Evolutionary conservation across 1,140 invertebrate species (phyloP), one percentile per base, ranked within the genome.

Genomic region (Pteromalus puparum): DNA sequence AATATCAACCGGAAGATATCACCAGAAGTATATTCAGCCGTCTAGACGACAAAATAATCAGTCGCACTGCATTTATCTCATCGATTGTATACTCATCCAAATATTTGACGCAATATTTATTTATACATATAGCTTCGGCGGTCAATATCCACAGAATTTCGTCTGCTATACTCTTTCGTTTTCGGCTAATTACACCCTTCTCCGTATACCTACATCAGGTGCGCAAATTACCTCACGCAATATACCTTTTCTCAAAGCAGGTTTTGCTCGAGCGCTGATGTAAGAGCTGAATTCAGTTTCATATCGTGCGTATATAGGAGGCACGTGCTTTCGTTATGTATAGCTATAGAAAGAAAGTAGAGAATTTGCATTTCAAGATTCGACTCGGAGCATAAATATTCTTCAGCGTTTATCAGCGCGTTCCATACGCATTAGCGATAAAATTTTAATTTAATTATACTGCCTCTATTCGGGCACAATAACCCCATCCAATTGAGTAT

Each of bases 241-340:
- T n/a, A n/a, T n/a, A 61, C 15, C 53, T 61, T 61, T 18, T 21
- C 28, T 73, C 15, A 38, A 65, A 72, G 30, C 81, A 75, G 72
- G 81, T 75, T 82, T 82, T 34, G 30, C 80, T 26, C 18, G 78
- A 12, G 34, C 68, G 81, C 74, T 83, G 73, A 76, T 83, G 61
- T 76, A 76, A 83, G 15, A 61, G 18, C 53, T 21, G 53, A 61
- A 61, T 21, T 4, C 18, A 7, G 53, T n/a, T 61, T 61, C 53
- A 7, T n/a, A n/a, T 76, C 15, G n/a, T 2, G 7, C 6, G 7
- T 42, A 9, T 42, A 48, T 48, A 2, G 15, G 46, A 48, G 46
- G 13, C 12, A 53, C 48, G 21, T 42, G 15, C 24, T 82, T 82
- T 82, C 81, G 30, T 48, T n/a, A 18, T 21, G 46, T 21, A 2